Base-by-base conservation (phyloP, 2,888 invertebrate genomes). In the Synergus gifuensis region DNA sequence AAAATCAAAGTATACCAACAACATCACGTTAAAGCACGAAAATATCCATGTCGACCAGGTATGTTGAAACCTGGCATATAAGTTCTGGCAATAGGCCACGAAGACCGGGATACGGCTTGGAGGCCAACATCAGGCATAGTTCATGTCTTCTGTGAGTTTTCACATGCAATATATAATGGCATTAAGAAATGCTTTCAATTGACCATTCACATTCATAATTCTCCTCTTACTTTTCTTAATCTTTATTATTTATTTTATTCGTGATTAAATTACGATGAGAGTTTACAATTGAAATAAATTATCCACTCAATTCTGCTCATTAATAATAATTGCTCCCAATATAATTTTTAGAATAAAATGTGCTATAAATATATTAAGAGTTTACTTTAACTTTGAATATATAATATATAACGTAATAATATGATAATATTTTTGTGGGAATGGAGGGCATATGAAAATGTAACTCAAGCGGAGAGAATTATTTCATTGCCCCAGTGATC, bases 61-160 rank as follows among this genome's bases (percentile, higher is more conserved):
- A 90, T 91, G 91, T 90, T 87, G 91, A 91, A 91, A 91, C 89
- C 90, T 91, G 90, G 91, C 91, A 91, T 89, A 86, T 89, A 90
- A 91, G 91, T 89, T 88, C 86, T 92, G 92, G 92, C 90, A 83
- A 40, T 58, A 40, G 80, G 89, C 92, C 92, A 91, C 80, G 80
- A 82, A 83, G 82, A 81, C 82, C 81, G 87, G 84, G 84, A 85
- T 86, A 86, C 86, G 86, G 82, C 83, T 83, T 82, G 82, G 83
- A 81, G 81, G 84, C 84, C 83, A 84, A 85, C 83, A 84, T 82
- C 83, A 83, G 80, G 80, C 79, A 81, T 83, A 81, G 79, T 82
- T 73, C 76, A 81, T 78, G 80, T 82, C 49, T 73, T 73, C 36
- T 46, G 49, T 46, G 46, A 28, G 36, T 73, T 73, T 73, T 73